Conservation (phyloP, 2,888 invertebrate genomes). For the Pyrochroa serraticornis region DNA sequence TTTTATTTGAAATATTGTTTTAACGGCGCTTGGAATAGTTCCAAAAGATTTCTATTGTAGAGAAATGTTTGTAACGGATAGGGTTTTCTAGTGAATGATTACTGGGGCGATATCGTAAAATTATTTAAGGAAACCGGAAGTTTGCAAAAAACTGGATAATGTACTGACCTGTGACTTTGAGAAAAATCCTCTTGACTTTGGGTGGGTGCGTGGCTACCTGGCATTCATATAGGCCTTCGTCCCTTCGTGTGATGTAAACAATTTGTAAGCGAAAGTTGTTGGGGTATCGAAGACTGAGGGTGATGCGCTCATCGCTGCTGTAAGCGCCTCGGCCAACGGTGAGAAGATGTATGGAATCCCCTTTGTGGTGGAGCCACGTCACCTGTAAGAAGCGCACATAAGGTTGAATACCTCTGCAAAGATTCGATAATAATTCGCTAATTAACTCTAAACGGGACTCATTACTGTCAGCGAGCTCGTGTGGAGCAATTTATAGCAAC, state of each 20-base stretch:
- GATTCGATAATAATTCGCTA: slow-evolving; percentile 19
- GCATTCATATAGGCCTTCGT: slow-evolving; percentile 69
- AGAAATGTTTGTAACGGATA: too few relatives aligned
- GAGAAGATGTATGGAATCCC: slow-evolving; percentile 64
- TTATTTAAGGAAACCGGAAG: too few relatives aligned
- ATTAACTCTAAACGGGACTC: slow-evolving; percentile 19
- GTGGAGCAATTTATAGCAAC: slow-evolving; percentile 18
- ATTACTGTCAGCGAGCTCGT: slow-evolving; percentile 21
- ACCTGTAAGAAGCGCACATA: slow-evolving; percentile 58
- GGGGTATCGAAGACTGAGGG: slow-evolving; percentile 65
- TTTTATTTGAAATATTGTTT: too few relatives aligned
- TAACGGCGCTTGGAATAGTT: too few relatives aligned
- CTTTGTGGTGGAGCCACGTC: slow-evolving; percentile 65
- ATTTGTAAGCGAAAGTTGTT: slow-evolving; percentile 70
- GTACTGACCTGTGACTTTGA: slow-evolving; percentile 60
- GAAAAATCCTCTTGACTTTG: slow-evolving; percentile 64
- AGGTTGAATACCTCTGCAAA: background rate
- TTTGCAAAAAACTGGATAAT: background rate
- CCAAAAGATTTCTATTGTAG: too few relatives aligned
- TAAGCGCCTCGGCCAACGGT: slow-evolving; percentile 65
- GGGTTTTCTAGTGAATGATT: too few relatives aligned
- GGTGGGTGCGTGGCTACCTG: slow-evolving; percentile 70
- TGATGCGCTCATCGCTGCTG: slow-evolving; percentile 65
- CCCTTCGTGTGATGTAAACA: slow-evolving; percentile 63
- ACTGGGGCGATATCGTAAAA: too few relatives aligned